Base-by-base conservation (phyloP, 2,113 vertebrate genomes). In the Scomber japonicus region DNA sequence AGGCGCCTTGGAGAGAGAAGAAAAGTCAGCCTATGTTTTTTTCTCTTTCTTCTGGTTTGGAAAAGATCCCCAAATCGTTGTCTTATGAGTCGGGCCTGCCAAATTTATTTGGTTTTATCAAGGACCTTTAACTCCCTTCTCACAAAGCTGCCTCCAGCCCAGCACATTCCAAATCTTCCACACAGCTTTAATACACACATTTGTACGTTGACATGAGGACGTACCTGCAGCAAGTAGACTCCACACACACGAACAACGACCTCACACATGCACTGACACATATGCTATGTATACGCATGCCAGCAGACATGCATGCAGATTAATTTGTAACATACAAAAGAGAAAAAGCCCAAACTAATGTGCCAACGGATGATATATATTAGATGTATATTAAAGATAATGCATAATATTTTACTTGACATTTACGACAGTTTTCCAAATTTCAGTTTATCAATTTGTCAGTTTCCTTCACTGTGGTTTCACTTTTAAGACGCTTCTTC, bases 81-180 rank as follows among this genome's bases (percentile, higher is more conserved):
- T 90, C 86, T 92, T 80, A 78, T 88, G 86, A 89, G 74, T 77
- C 2, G 24, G 64, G 71, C 66, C 84, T 89, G 90, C 92, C 92
- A 93, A 90, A 89, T 92, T 93, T 77, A 88, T 90, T 93, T 89
- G 84, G 85, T 93, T 94, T 94, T 89, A 93, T 93, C 90, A 92
- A 92, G 86, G 89, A 90, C 86, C 90, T 85, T 89, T 91, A 88
- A 89, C 89, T 86, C 71, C 78, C 77, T 67, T 30, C 78, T 84
- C 50, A 40, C 89, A 64, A 57, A 62, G 61, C 56, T 46, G 66
- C 83, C 73, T 79, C 46, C 31, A 80, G 56, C 65, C 48, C 86
- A 49, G 61, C 66, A 67, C 79, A 88, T 85, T 91, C 88, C 75
- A 71, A 45, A 63, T 84, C 59, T 78, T 75, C 50, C 76, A 77